Evolutionary conservation across 53 echinoderm and acorn worm genomes (phyloP), one percentile per base, ranked within the genome.

Genomic region (Patiria pectinifera): DNA sequence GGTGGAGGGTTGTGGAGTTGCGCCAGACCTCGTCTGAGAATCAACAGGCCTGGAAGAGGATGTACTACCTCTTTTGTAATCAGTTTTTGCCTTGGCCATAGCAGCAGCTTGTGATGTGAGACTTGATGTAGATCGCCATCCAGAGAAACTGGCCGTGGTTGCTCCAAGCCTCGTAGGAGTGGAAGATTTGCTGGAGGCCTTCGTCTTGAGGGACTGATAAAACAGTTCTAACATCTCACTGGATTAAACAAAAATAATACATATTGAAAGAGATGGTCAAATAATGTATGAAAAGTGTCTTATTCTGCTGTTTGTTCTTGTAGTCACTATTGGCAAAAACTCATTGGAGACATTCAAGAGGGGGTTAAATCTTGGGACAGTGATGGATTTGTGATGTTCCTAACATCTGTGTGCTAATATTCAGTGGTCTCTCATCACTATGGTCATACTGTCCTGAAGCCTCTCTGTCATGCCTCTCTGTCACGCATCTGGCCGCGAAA

Each of bases 131-230:
- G 58, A 11, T 14, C 45, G 15, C 10, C 13, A 63, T 35, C 66
- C 4, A 12, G 87, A 60, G 78, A 43, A 13, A 35, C 45, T 14
- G 43, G 66, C 16, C n/a, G 45, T 24, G 13, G 24, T 2, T 58
- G 77, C 46, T 61, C 62, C 78, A 22, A 44, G 71, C 76, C 43
- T 87, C 9, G 78, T 11, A 16, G 5, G 43, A 14, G 15, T 23
- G 74, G 86, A 45, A 46, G 86, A 48, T 11, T 59, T 76, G 18
- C 87, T 46, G 12, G 77, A 59, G 4, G 45, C 23, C 87, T 78
- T 78, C 11, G 23, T 26, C 87, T 60, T 59, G 16, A 75, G 58
- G 76, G 76, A 6, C 8, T 19, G 10, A 22, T 49, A 21, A 26
- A 47, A 74, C 6, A 22, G 2, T 19, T 47, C 16, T 9, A 26